Percentiles rank a stretch among this genome's conserved stretches.
Conservation (phyloP, 2,888 invertebrate species). For the Trachelus iudaicus region DNA sequence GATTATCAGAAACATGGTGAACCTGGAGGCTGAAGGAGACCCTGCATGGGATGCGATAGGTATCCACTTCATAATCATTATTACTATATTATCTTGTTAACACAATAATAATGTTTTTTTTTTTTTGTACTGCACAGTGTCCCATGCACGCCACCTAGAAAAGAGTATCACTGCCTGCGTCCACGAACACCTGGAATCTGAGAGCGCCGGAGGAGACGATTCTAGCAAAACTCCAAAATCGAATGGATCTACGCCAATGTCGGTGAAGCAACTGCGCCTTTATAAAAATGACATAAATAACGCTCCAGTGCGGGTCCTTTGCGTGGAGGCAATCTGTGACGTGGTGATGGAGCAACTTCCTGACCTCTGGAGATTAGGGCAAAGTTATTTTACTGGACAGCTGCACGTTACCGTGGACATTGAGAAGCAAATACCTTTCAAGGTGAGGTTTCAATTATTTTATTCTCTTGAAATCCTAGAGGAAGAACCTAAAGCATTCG, state of each 20-base stretch:
- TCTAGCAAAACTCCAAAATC: conserved; percentile 41
- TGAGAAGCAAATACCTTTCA: conserved; percentile 81
- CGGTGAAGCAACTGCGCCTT: conserved; percentile 44
- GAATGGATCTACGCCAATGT: conserved; percentile 36
- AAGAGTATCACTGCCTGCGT: conserved; percentile 53
- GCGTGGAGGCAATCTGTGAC: conserved; percentile 83
- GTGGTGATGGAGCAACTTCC: conserved; percentile 82
- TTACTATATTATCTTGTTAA: neutral
- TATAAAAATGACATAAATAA: conserved; percentile 58
- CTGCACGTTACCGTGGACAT: conserved; percentile 79
- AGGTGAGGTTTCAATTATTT: conserved; percentile 67
- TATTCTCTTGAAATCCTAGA: neutral
- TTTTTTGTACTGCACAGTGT: conserved; percentile 37
- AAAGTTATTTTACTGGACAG: conserved; percentile 93
- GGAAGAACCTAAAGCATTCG: neutral
- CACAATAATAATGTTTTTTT: neutral
- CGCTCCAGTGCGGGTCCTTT: conserved; percentile 77
- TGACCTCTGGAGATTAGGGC: conserved; percentile 95
- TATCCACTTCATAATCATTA: conserved; percentile 22
- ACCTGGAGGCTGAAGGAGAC: conserved; percentile 83
- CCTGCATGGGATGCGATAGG: conserved; percentile 96
- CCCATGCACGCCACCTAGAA: conserved; percentile 58
- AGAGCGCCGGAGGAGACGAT: conserved; percentile 45
- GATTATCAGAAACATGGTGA: conserved; percentile 86
- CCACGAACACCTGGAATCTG: conserved; percentile 51